These are phyloP conservation scores for Ceryle rudis DNA, from an alignment of 2,797 vertebrate genomes.

Conservation along the genomic window DNA sequence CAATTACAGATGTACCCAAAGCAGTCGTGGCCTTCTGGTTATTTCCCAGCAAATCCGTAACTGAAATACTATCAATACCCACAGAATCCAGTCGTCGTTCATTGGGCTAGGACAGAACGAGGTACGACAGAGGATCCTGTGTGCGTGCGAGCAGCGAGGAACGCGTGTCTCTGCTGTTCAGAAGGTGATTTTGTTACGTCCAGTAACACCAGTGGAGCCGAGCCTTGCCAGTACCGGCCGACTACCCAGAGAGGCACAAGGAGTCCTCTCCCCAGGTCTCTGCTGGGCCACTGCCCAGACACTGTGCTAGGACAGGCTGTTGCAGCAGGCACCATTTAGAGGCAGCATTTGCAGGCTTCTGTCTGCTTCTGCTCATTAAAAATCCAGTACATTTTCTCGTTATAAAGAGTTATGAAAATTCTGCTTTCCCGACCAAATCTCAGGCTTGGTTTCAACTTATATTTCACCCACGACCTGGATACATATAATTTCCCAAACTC, in stretches of 20 bases:
- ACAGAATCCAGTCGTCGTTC: accelerated
- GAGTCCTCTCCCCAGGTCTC: neutral
- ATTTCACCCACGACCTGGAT: neutral
- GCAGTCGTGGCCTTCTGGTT: accelerated
- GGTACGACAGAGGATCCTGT: accelerated
- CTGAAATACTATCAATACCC: accelerated
- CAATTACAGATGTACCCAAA: accelerated
- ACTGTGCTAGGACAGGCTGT: neutral
- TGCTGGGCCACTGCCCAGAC: neutral
- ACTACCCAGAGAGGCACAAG: neutral
- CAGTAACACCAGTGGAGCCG: neutral
- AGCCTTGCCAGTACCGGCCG: neutral
- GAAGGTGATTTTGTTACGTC: no score
- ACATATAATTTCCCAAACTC: neutral
- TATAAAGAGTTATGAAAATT: neutral
- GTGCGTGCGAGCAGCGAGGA: neutral
- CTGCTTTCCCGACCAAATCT: neutral
- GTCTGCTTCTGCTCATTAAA: neutral
- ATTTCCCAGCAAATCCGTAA: accelerated
- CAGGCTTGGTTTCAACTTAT: neutral
- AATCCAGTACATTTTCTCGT: neutral
- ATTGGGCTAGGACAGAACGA: accelerated
- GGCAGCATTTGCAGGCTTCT: neutral
- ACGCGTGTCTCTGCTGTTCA: accelerated
- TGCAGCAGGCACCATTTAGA: neutral